Percentiles rank a stretch among this genome's conserved stretches.
phyloP scores from a whole-genome alignment of 2,797 vertebrate species.

The Cheracebus regulus region DNA sequence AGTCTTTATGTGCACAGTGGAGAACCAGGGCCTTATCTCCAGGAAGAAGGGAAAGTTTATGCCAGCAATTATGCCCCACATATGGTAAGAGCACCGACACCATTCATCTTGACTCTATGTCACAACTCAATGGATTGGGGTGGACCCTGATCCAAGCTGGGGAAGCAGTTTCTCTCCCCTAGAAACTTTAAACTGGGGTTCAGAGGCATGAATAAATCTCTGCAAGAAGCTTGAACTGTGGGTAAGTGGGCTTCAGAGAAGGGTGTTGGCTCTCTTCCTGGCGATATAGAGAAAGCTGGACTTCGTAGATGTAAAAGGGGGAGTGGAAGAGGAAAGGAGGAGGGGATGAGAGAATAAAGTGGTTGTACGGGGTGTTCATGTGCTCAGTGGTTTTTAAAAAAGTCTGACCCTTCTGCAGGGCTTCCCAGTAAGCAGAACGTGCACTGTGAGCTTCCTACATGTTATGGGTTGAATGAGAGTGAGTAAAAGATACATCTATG shows the following conservation, averaged over 20 bases:
- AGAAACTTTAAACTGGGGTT: background rate
- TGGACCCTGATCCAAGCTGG: background rate
- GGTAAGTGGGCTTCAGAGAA: background rate
- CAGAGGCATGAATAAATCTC: background rate
- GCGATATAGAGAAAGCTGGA: background rate
- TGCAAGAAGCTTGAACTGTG: background rate
- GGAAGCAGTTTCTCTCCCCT: background rate
- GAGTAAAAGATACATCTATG: background rate
- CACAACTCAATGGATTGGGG: too few relatives aligned
- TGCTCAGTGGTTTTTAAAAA: background rate
- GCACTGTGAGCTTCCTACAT: rapidly evolving
- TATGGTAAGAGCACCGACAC: rapidly evolving
- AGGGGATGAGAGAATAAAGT: too few relatives aligned
- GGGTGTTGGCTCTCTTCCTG: background rate
- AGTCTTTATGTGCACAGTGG: background rate
- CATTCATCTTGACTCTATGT: background rate
- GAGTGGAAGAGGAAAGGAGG: background rate
- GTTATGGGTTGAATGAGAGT: background rate
- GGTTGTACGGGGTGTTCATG: background rate
- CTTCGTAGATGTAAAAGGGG: background rate
- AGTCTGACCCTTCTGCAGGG: background rate
- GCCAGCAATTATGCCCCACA: background rate
- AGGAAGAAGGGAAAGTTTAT: background rate
- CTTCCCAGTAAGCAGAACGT: background rate
- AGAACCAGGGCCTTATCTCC: background rate